phyloP scores from a whole-genome alignment of 2,113 vertebrate genomes.

The Desmodus rotundus region DNA sequence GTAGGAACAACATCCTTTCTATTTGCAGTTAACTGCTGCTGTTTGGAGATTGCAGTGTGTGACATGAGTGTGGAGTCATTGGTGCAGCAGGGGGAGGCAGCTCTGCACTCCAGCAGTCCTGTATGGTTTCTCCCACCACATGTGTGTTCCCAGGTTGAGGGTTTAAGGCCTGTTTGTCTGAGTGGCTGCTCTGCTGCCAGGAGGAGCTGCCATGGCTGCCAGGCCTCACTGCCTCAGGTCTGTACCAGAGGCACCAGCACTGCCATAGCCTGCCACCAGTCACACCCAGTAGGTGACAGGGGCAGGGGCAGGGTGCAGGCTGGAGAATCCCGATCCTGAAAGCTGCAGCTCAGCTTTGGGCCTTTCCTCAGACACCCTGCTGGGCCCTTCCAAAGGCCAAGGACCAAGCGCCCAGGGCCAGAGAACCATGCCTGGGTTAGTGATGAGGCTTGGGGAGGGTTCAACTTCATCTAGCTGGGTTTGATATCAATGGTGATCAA shows the following conservation, averaged over 20 bases:
- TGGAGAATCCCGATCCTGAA: slow-evolving; percentile 63
- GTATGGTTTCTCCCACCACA: background rate
- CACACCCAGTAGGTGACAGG: slow-evolving; percentile 41
- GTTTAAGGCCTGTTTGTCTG: background rate
- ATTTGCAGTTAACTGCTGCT: slow-evolving; percentile 14
- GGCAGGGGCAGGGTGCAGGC: background rate
- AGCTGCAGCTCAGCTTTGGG: background rate
- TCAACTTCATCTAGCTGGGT: background rate
- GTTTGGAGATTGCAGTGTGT: slow-evolving; percentile 35
- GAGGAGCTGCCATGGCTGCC: slow-evolving; percentile 66
- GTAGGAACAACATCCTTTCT: slow-evolving; percentile 51
- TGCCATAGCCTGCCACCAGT: slow-evolving; percentile 51
- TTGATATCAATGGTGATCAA: background rate
- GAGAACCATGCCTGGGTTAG: background rate
- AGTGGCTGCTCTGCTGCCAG: background rate
- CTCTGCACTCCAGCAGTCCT: background rate
- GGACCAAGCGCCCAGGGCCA: background rate
- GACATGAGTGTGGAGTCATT: background rate
- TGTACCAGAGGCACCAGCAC: slow-evolving; percentile 77
- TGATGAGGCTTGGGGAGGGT: accelerated
- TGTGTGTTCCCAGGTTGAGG: background rate
- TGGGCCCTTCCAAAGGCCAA: background rate
- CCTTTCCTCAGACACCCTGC: slow-evolving; percentile 23
- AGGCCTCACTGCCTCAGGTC: slow-evolving; percentile 74
- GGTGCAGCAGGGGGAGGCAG: background rate